These are phyloP conservation scores for Crocidura indochinensis DNA, from an alignment of 2,797 vertebrate genomes.

Conservation along the genomic window DNA sequence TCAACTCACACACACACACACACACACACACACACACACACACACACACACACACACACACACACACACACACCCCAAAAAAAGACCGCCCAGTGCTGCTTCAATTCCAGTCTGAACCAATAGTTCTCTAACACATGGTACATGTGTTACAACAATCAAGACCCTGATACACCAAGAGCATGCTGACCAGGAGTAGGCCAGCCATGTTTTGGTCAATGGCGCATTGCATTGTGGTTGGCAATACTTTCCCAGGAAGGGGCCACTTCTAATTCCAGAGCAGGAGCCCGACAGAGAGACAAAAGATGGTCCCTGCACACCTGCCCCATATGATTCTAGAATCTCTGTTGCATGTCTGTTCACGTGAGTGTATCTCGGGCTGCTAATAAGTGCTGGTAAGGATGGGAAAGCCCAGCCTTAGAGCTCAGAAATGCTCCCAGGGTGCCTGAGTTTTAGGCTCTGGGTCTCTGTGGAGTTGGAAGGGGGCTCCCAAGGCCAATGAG, in stretches of 20 bases:
- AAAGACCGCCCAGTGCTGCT: constrained; percentile 26
- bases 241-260: constrained; percentile 56
- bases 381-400: constrained; percentile 78
- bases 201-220: constrained; percentile 34
- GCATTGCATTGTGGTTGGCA: constrained; percentile 70
- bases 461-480: constrained; percentile 69
- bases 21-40: too few species aligned
- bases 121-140: constrained; percentile 30
- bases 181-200: not conserved
- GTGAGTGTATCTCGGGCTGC: constrained; percentile 64
- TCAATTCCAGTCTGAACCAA: constrained; percentile 25
- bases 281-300: constrained; percentile 69
- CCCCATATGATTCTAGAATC: constrained; percentile 64
- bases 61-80: not conserved
- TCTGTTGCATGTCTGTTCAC: constrained; percentile 70
- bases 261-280: constrained; percentile 11
- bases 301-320: constrained; percentile 49
- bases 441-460: constrained; percentile 79
- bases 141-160: constrained; percentile 46
- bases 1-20: too few species aligned
- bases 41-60: too few species aligned
- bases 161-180: not conserved
- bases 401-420: constrained; percentile 75
- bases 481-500: constrained; percentile 77
- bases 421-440: constrained; percentile 77